Percentiles rank a stretch among this genome's conserved stretches.
phyloP scores from a whole-genome alignment of 1,140 invertebrate genomes.

The Drosophila asahinai region DNA sequence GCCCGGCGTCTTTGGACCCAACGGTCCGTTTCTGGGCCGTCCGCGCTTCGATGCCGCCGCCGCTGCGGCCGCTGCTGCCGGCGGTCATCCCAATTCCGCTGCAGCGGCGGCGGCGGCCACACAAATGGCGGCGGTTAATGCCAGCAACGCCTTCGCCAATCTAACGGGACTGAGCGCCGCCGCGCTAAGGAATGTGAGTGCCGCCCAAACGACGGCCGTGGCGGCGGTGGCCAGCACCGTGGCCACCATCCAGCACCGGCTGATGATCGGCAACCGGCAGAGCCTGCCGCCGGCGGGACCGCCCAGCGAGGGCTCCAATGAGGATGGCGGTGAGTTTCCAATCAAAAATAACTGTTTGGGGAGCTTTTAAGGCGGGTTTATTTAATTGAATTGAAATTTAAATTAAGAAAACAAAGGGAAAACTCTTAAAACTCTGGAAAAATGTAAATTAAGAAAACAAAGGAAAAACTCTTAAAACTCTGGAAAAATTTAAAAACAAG shows the following conservation, averaged over 20 bases:
- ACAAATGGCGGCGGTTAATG: slow-evolving; percentile 79
- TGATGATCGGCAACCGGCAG: slow-evolving; percentile 83
- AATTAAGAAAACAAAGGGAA: no score
- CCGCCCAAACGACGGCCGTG: slow-evolving; percentile 77
- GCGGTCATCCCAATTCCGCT: slow-evolving; percentile 53
- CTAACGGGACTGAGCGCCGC: slow-evolving; percentile 82
- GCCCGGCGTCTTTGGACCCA: slow-evolving; percentile 84
- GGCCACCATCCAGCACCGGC: slow-evolving; percentile 80
- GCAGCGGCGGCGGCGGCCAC: slow-evolving; percentile 76
- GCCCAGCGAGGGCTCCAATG: slow-evolving; percentile 87
- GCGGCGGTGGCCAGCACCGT: slow-evolving; percentile 80
- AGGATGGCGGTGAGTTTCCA: slow-evolving; percentile 86
- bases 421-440: no score
- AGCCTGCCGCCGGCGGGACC: slow-evolving; percentile 82
- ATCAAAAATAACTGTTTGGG: neutral
- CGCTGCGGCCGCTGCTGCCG: slow-evolving; percentile 38
- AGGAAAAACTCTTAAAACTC: no score
- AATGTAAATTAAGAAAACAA: no score
- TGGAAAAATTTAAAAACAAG: no score
- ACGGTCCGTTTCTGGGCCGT: slow-evolving; percentile 81
- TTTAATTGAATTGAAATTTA: no score
- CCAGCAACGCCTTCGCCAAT: slow-evolving; percentile 83
- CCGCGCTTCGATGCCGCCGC: slow-evolving; percentile 70
- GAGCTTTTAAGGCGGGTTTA: no score
- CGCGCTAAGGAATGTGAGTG: slow-evolving; percentile 77